These are phyloP conservation scores for Erebia palarica DNA, from an alignment of 2,888 invertebrate species.

Conservation along the genomic window DNA sequence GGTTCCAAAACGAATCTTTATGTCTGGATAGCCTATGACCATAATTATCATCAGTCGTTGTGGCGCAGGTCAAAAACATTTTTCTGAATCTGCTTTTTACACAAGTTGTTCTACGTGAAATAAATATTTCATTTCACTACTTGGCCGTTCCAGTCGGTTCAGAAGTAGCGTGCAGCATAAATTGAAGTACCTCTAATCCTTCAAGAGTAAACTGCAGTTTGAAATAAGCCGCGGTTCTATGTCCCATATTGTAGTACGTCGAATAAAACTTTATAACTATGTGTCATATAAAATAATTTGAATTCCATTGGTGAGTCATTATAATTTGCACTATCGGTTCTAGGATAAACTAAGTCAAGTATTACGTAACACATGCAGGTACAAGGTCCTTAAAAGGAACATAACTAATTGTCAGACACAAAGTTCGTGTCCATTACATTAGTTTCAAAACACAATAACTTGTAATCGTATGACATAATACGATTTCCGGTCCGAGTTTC, in stretches of 20 bases:
- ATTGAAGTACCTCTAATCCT: too few species aligned
- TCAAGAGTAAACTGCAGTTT: too few species aligned
- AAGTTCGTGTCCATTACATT: slow-evolving; percentile 33
- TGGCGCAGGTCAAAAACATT: too few species aligned
- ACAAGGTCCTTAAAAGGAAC: slow-evolving; percentile 47
- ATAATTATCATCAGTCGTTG: too few species aligned
- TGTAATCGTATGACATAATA: slow-evolving; percentile 34
- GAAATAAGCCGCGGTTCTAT: not conserved
- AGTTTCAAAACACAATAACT: slow-evolving; percentile 35
- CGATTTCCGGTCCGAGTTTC: slow-evolving; percentile 36
- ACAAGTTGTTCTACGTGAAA: too few species aligned
- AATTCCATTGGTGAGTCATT: slow-evolving; percentile 31
- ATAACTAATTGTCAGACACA: slow-evolving; percentile 34
- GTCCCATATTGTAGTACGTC: not conserved
- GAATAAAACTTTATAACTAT: not conserved
- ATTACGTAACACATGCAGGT: slow-evolving; percentile 39
- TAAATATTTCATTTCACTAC: too few species aligned
- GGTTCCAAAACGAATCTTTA: too few species aligned
- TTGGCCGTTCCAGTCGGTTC: too few species aligned
- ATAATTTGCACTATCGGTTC: slow-evolving; percentile 27
- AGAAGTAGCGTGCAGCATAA: too few species aligned
- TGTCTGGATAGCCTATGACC: too few species aligned
- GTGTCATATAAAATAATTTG: slow-evolving; percentile 9
- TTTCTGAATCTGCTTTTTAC: too few species aligned
- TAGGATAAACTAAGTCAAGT: slow-evolving; percentile 33